Conservation (phyloP, 2,113 vertebrate species). For the Oreochromis aureus region DNA sequence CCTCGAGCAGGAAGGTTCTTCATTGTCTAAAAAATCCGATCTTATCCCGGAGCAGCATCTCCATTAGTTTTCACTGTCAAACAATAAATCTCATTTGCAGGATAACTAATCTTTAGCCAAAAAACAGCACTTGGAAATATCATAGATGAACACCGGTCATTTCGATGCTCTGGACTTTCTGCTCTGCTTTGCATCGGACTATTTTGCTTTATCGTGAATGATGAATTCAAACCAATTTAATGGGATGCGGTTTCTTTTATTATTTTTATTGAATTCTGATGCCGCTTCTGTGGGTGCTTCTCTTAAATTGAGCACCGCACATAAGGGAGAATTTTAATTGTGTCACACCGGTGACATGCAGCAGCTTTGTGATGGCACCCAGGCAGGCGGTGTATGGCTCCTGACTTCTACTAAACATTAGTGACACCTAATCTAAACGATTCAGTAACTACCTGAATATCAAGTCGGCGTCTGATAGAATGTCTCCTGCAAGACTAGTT, state of each 20-base stretch:
- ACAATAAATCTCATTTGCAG: conserved; percentile 70
- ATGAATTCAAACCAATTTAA: conserved; percentile 23
- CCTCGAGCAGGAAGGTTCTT: conserved; percentile 63
- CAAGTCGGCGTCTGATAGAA: conserved; percentile 60
- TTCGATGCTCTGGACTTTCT: conserved; percentile 4
- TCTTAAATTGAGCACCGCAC: not conserved
- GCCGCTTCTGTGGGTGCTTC: not conserved
- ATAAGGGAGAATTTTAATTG: conserved; percentile 60
- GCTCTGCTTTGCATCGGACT: not conserved
- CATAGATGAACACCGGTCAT: conserved; percentile 22
- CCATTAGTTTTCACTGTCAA: conserved; percentile 60
- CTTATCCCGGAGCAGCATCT: conserved; percentile 54
- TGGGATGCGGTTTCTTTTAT: not conserved
- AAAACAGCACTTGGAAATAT: conserved; percentile 39
- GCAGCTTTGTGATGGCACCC: conserved; percentile 60
- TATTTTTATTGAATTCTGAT: not conserved
- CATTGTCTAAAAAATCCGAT: conserved; percentile 73
- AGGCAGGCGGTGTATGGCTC: conserved; percentile 36
- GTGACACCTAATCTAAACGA: conserved; percentile 73
- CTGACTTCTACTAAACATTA: conserved; percentile 63
- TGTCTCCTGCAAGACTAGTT: conserved; percentile 68
- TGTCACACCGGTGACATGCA: conserved; percentile 54
- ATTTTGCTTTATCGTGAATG: not conserved
- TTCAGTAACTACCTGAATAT: conserved; percentile 71
- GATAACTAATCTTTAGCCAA: conserved; percentile 63